Evolutionary conservation across 2,888 invertebrate species (phyloP).

Genomic region (Cephus sareptanus): DNA sequence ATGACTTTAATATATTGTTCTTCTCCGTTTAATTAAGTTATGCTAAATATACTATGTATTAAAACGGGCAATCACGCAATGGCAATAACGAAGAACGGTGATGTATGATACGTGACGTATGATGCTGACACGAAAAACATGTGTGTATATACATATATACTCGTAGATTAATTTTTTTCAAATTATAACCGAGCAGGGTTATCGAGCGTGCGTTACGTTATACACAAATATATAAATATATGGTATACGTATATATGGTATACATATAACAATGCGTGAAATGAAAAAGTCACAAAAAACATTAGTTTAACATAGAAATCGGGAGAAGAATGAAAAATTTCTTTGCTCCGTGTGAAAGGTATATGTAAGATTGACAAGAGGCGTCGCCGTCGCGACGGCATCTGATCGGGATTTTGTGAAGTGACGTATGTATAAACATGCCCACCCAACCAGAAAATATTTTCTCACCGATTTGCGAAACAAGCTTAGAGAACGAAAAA

Average conservation of each 20-base stretch:
- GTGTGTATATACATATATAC: neutral
- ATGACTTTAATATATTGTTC: neutral
- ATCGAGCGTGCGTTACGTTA: neutral
- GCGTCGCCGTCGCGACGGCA: neutral
- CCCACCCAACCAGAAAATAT: slow-evolving; percentile 8
- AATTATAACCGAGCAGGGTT: neutral
- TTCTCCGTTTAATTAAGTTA: neutral
- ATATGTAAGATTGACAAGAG: neutral
- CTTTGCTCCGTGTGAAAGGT: neutral
- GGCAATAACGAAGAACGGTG: neutral
- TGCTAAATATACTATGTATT: neutral
- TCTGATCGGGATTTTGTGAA: neutral
- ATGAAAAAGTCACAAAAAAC: neutral
- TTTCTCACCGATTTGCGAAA: neutral
- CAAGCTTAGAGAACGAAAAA: neutral
- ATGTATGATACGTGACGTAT: neutral
- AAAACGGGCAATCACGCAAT: neutral
- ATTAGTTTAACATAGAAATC: neutral
- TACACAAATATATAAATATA: neutral
- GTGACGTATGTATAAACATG: slow-evolving; percentile 15
- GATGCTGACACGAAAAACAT: neutral
- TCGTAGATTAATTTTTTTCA: neutral
- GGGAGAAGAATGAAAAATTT: neutral
- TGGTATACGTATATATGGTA: neutral
- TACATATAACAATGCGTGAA: neutral